Evolutionary conservation across 2,113 vertebrate genomes (phyloP).

Genomic region (Python bivittatus): DNA sequence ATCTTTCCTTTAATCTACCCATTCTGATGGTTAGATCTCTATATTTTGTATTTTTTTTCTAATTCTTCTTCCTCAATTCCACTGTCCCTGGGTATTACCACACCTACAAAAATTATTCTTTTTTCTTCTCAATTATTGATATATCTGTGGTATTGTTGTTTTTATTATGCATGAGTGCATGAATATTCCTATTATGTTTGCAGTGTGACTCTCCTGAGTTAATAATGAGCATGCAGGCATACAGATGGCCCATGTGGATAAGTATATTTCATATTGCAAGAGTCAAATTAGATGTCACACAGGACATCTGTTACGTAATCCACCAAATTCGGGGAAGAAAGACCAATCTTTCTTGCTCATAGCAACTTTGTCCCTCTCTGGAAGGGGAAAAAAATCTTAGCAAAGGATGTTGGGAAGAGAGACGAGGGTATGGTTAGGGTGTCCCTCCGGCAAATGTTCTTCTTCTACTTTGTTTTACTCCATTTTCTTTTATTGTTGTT

Average conservation of each 20-base stretch:
- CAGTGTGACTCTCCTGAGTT: neutral
- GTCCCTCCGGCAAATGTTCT: neutral
- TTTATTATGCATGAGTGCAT: neutral
- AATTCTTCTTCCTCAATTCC: neutral
- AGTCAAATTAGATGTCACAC: neutral
- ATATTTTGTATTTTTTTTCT: neutral
- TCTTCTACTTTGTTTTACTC: neutral
- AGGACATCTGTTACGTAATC: neutral
- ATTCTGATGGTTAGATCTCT: neutral
- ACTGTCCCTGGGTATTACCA: neutral
- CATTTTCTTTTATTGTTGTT: neutral
- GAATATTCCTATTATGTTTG: neutral
- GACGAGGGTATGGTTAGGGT: neutral
- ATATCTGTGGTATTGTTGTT: neutral
- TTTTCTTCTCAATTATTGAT: neutral
- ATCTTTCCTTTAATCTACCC: neutral
- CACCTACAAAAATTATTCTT: neutral
- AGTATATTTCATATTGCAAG: neutral
- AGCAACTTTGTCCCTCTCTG: neutral
- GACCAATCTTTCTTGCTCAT: neutral
- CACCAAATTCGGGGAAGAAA: fast-evolving
- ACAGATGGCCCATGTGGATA: neutral
- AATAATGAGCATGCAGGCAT: neutral
- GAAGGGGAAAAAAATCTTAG: neutral
- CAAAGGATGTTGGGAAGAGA: neutral